Base-by-base conservation (phyloP, 1,140 invertebrate species). In the Apis dorsata region DNA sequence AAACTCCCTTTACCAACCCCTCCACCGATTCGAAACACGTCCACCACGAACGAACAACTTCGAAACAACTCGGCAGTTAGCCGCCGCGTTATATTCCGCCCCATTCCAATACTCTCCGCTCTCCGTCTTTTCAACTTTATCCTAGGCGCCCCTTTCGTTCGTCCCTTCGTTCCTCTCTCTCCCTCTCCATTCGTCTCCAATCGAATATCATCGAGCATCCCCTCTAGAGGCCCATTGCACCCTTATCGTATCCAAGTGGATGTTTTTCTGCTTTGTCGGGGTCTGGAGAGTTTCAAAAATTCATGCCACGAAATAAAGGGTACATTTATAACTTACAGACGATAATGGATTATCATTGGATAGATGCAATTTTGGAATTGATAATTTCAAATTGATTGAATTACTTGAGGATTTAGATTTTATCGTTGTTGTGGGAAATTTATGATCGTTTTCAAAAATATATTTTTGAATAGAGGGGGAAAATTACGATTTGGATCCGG, bases 131-230 rank as follows among this genome's bases (percentile, higher is more conserved):
- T 12, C 75, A 53, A 77, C 62, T 66, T 66, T 55, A 55, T 66
- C 75, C 51, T 1, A 3, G 24, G 34, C 60, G 72, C 19, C 49
- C 28, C 28, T 24, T 63, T 75, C 57, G 19, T 11, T 17, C 34
- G 44, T 12, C 5, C 70, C 73, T 15, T 21, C 24, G 4, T 28
- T 8, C 62, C 19, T 72, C 62, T 55, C 28, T 8, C 24, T 2
- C 62, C 3, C 15, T 57, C n/a, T 55, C 13, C 19, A 55, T 44
- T 44, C 34, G 34, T 15, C 34, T 2, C 51, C 77, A 53, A 71
- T 71, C 66, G 55, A 60, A 71, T 49, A 65, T 71, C 77, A 79
- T 71, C 66, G 55, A 21, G n/a, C 11, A 51, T 60, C 62, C 44
- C 21, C 75, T 17, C 73, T 1, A 1, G 19, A 11, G 55, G 44